phyloP scores from a whole-genome alignment of 2,113 vertebrate species.

The Eolophus roseicapilla region DNA sequence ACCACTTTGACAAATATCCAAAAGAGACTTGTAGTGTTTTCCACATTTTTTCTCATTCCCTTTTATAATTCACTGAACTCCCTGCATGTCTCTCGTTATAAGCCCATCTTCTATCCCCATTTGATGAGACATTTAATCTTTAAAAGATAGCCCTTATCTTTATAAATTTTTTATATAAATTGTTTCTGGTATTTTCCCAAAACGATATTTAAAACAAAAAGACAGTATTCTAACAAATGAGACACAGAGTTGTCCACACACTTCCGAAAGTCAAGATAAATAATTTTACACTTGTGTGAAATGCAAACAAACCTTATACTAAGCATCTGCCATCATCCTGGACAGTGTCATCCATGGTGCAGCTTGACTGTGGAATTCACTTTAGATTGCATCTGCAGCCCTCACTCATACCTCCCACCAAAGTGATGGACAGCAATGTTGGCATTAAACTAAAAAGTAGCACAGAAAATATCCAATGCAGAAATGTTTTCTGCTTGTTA shows the following conservation, averaged over 20 bases:
- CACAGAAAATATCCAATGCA: neutral
- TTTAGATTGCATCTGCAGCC: neutral
- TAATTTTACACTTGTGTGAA: neutral
- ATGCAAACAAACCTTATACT: neutral
- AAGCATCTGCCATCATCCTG: neutral
- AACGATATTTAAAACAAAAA: neutral
- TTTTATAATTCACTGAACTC: neutral
- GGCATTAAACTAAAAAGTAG: neutral
- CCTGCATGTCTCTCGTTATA: neutral
- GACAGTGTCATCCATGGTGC: fast-evolving
- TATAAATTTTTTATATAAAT: neutral
- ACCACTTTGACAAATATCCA: neutral
- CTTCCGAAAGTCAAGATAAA: neutral
- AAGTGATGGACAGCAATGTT: neutral
- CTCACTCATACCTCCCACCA: neutral
- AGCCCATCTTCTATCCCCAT: neutral
- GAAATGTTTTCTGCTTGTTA: neutral
- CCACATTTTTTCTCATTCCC: neutral
- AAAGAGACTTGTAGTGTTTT: neutral
- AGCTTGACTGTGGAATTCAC: neutral
- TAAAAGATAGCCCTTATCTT: neutral
- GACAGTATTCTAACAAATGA: neutral
- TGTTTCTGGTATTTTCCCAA: neutral
- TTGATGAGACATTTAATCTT: neutral
- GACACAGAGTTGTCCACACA: neutral